These are phyloP conservation scores for Coendou prehensilis DNA, from an alignment of 2,797 vertebrate species.

Conservation along the genomic window DNA sequence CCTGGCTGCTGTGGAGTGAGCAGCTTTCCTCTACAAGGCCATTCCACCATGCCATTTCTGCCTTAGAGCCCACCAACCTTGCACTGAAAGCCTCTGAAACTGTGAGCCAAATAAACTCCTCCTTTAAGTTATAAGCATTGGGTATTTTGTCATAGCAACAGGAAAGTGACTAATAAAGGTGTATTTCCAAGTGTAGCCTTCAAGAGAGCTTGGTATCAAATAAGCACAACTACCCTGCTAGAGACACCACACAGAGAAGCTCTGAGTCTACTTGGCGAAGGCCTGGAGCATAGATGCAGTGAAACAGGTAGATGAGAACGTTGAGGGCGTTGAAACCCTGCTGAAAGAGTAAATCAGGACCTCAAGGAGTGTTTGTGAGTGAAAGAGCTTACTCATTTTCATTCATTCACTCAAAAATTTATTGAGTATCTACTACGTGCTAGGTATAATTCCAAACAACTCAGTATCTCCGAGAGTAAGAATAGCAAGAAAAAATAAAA, in stretches of 20 bases:
- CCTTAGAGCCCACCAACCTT: background rate
- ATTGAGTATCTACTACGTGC: background rate
- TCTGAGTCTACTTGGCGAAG: background rate
- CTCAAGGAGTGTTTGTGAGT: background rate
- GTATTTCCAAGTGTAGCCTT: background rate
- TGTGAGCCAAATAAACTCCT: background rate
- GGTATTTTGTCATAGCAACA: background rate
- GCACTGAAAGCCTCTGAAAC: background rate
- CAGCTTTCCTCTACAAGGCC: background rate
- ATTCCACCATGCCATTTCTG: background rate
- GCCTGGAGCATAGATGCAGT: background rate
- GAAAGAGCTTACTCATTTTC: background rate
- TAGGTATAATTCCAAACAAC: background rate
- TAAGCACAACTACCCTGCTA: background rate
- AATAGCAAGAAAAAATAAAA: slow-evolving; percentile 31
- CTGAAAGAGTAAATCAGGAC: slow-evolving; percentile 10
- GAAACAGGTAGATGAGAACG: background rate
- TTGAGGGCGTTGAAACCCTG: background rate
- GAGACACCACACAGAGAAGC: background rate
- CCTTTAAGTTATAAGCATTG: background rate
- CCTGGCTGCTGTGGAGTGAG: background rate
- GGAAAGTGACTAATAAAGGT: background rate
- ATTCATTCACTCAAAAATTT: background rate
- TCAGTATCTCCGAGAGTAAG: slow-evolving; percentile 17
- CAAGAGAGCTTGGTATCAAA: background rate